Evolutionary conservation across 2,113 vertebrate genomes (phyloP).

Genomic region (Mirza zaza): DNA sequence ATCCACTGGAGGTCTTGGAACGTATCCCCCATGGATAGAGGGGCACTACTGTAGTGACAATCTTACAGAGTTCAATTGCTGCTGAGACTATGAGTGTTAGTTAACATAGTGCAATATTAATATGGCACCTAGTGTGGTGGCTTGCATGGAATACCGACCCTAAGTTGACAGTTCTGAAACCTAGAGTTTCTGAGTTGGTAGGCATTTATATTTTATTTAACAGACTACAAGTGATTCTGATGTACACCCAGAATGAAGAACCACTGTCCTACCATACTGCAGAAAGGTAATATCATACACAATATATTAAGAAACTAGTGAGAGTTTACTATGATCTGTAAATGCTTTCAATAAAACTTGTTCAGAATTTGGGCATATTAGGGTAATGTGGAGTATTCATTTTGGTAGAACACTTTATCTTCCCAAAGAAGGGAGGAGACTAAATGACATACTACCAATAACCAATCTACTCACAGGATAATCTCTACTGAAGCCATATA

Average conservation of each 20-base stretch:
- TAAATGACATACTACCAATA: not conserved
- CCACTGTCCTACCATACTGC: not conserved
- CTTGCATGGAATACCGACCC: not conserved
- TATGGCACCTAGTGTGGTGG: not conserved
- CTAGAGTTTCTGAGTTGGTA: not conserved
- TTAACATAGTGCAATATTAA: not conserved
- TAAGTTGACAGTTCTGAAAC: not conserved
- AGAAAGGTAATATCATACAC: not conserved
- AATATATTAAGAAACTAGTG: not conserved
- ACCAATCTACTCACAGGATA: not conserved
- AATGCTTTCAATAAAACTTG: not conserved
- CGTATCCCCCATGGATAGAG: too few relatives aligned
- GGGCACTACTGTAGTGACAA: not conserved
- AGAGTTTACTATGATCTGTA: not conserved
- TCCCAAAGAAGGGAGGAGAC: not conserved
- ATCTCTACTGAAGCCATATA: not conserved
- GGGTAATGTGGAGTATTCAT: not conserved
- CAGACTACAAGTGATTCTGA: not conserved
- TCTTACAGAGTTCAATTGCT: conserved; percentile 3
- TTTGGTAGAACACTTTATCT: not conserved
- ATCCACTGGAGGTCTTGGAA: too few relatives aligned
- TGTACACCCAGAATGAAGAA: not conserved
- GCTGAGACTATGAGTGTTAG: not conserved
- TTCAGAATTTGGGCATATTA: not conserved
- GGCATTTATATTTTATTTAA: not conserved